These are phyloP conservation scores for Coenonympha glycerion DNA, from an alignment of 2,888 invertebrate genomes.

Conservation along the genomic window DNA sequence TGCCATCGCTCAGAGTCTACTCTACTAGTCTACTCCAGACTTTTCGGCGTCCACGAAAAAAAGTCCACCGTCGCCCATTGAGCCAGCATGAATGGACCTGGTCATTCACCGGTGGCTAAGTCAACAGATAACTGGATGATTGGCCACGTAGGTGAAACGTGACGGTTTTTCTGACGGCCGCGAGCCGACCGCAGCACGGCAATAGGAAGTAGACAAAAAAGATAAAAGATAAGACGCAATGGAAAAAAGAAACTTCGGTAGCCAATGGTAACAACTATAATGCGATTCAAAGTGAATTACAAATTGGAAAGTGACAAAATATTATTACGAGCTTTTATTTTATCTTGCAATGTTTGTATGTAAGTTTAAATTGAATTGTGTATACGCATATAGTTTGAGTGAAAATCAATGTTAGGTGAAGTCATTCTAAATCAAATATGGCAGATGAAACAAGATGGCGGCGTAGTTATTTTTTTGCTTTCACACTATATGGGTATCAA, in stretches of 20 bases:
- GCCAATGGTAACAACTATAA: not conserved
- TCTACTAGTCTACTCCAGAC: not conserved
- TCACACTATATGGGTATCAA: too few relatives aligned
- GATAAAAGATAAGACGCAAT: slow-evolving; percentile 29
- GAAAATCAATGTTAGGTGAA: too few relatives aligned
- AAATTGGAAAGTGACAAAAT: slow-evolving; percentile 6
- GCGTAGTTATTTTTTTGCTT: too few relatives aligned
- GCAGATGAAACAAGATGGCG: too few relatives aligned
- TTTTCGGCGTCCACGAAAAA: not conserved
- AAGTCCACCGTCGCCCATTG: slow-evolving; percentile 24
- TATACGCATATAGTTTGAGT: too few relatives aligned
- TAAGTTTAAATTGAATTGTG: not conserved
- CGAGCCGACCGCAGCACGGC: slow-evolving; percentile 21
- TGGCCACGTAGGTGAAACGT: slow-evolving; percentile 53
- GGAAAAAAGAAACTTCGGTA: slow-evolving; percentile 24
- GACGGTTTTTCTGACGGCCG: slow-evolving; percentile 24
- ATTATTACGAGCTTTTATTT: too few relatives aligned
- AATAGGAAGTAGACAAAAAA: slow-evolving; percentile 29
- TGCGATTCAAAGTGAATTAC: not conserved
- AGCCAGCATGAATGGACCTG: slow-evolving; percentile 32
- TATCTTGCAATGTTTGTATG: not conserved
- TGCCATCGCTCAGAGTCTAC: too few relatives aligned
- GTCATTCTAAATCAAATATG: too few relatives aligned
- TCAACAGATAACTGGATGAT: slow-evolving; percentile 64
- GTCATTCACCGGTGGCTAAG: slow-evolving; percentile 44